Evolutionary conservation across 2,888 invertebrate species (phyloP), one percentile per base, ranked within the genome.

Genomic region (Glaucopsyche alexis): DNA sequence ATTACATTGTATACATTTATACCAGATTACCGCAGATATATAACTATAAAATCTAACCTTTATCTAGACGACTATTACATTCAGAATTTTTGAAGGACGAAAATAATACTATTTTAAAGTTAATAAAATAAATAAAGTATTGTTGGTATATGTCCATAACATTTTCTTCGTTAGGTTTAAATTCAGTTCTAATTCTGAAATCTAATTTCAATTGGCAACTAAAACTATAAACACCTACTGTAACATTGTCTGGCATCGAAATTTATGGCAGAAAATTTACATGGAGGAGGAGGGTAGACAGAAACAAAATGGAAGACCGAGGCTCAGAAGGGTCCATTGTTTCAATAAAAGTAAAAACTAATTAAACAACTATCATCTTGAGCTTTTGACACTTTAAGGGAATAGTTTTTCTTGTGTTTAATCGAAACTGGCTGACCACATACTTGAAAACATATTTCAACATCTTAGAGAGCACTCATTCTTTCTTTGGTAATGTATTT

Each of bases 11-110:
- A 89, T 88, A 90, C 87, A 83, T 87, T 79, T 85, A 85, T 83
- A 83, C 83, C 82, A 83, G 84, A 86, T 86, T 87, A 87, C 84
- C 85, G 86, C 87, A 87, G 83, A 29, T 40, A 85, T 87, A 85
- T 87, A 87, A 84, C 87, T 90, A 88, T 90, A 87, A 85, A 89
- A 87, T 89, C 88, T 91, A 91, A 89, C 87, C 84, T 89, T 85
- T 80, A 82, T 80, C 83, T 85, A 85, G 77, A 69, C 47, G 29
- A 69, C 69, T 69, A 69, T 69, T 69, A 69, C 69, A 47, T 69
- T 69, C 19, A 69, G 47, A 49, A 49, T 29, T 69, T 65, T 45
- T 14, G 8, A 49, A 47, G 16, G 49, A 47, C 69, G 19, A 49
- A 69, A 69, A 49, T 19, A 69, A 67, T n/a, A 7, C 42, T 42